These are phyloP conservation scores for Anguilla rostrata DNA, from an alignment of 2,113 vertebrate genomes.

Conservation along the genomic window DNA sequence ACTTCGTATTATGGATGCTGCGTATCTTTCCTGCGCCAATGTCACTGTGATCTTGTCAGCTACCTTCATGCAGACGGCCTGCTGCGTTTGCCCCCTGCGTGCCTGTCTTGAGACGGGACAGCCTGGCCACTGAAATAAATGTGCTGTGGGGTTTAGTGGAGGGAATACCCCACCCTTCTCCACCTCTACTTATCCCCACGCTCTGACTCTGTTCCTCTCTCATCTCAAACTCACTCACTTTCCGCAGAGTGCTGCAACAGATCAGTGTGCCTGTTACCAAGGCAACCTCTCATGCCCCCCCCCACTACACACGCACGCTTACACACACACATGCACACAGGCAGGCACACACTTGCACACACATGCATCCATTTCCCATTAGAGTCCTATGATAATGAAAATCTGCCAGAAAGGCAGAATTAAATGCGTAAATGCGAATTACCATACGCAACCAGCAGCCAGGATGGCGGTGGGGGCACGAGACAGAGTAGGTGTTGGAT, in stretches of 20 bases:
- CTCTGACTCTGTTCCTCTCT: conserved; percentile 25
- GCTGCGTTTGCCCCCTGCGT: not conserved
- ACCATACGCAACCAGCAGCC: not conserved
- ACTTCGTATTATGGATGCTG: not conserved
- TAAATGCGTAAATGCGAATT: conserved; percentile 38
- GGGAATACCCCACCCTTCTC: not conserved
- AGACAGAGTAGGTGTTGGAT: conserved; percentile 35
- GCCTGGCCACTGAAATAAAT: not conserved
- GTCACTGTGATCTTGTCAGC: not conserved
- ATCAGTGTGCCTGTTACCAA: conserved; percentile 81
- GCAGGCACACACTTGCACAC: conserved; percentile 33
- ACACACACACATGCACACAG: conserved; percentile 46
- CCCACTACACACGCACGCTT: conserved; percentile 56
- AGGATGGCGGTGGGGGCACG: conserved; percentile 28
- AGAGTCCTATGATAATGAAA: conserved; percentile 49
- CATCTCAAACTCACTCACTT: conserved; percentile 37
- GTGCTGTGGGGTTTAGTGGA: not conserved
- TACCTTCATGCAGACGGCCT: not conserved
- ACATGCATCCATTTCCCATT: conserved; percentile 57
- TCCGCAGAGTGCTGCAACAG: conserved; percentile 73
- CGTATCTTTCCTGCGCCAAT: not conserved
- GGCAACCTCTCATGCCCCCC: conserved; percentile 74
- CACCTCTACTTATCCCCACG: conserved; percentile 7
- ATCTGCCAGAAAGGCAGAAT: conserved; percentile 38
- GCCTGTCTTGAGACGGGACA: not conserved